phyloP scores from a whole-genome alignment of 2,113 vertebrate species.

The Phoxinus phoxinus region DNA sequence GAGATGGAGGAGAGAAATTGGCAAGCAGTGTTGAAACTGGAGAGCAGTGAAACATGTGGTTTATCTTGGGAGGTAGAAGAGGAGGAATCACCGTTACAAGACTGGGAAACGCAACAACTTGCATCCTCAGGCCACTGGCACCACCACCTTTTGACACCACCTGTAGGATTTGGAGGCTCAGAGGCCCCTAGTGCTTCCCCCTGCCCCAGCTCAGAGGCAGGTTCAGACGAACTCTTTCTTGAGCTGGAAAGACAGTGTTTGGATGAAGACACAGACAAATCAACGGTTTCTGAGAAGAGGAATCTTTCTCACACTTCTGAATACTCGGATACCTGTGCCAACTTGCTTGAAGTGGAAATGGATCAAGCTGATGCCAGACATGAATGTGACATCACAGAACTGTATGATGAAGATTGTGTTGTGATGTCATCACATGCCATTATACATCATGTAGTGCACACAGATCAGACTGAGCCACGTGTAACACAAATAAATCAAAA shows the following conservation, averaged over 20 bases:
- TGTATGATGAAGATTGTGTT: neutral
- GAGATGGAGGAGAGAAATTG: constrained; percentile 83
- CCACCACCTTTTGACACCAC: constrained; percentile 77
- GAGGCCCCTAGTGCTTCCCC: constrained; percentile 71
- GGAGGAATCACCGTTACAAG: constrained; percentile 69
- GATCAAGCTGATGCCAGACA: constrained; percentile 51
- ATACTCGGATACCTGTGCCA: constrained; percentile 28
- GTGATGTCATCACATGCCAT: neutral
- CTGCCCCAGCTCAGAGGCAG: constrained; percentile 81
- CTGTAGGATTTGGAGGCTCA: constrained; percentile 74
- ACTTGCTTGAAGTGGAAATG: constrained; percentile 61
- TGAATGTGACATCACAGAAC: constrained; percentile 4
- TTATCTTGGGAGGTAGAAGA: constrained; percentile 65
- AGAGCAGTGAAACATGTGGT: constrained; percentile 71
- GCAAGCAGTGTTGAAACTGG: constrained; percentile 78
- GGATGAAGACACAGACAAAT: constrained; percentile 73
- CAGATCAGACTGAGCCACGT: constrained; percentile 33
- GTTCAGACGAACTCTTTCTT: constrained; percentile 93
- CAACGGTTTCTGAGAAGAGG: constrained; percentile 61
- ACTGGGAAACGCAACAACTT: constrained; percentile 70
- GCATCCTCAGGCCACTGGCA: constrained; percentile 74
- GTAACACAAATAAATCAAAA: constrained; percentile 35
- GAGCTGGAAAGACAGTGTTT: constrained; percentile 90
- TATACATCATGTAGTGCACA: neutral
- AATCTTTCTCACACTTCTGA: constrained; percentile 56